Evolutionary conservation across 2,113 vertebrate species (phyloP), one percentile per base, ranked within the genome.

Genomic region (Eupsittula cactorum): DNA sequence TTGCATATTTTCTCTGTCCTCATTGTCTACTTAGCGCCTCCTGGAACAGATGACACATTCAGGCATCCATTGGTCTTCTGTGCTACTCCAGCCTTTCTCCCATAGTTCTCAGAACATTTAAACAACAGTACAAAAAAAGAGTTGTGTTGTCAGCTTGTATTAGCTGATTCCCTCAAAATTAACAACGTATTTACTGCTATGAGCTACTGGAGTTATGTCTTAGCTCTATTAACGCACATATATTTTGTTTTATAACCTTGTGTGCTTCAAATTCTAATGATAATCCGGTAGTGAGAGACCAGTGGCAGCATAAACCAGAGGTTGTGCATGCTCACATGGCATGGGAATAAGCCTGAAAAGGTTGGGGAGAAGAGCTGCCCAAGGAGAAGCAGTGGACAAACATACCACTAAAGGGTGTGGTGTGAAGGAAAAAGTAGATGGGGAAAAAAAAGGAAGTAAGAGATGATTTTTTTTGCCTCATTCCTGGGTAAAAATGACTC

Each of bases 381-480:
- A 62, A 79, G 16, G 24, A 75, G 31, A 35, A 17, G 21, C 28
- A 59, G 33, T 0, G 7, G 27, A 19, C 10, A 77, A 59, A 37
- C 13, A 46, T 15, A 46, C 3, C 17, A 20, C 23, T 13, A 25
- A 37, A 68, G 31, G 8, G 10, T 70, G 21, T 28, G 18, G 18
- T 49, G 16, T 28, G 14, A 74, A 71, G 37, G 16, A 59, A 86
- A 65, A 88, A 82, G 13, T 16, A n/a, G 17, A 76, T n/a, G 2
- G 18, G 20, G 0, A 1, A 9, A 68, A 75, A 68, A 47, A 49
- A 8, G 3, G 0, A 33, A 46, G 18, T 24, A 20, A 73, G 5
- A 29, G 15, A 13, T 14, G 1, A 4, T 16, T 57, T 52, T 41
- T 47, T 47, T 33, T 17, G 39, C 1, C 4, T 57, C 16, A 44